Conservation (phyloP, 2,113 vertebrate species). For the Phylloscopus whistleri region DNA sequence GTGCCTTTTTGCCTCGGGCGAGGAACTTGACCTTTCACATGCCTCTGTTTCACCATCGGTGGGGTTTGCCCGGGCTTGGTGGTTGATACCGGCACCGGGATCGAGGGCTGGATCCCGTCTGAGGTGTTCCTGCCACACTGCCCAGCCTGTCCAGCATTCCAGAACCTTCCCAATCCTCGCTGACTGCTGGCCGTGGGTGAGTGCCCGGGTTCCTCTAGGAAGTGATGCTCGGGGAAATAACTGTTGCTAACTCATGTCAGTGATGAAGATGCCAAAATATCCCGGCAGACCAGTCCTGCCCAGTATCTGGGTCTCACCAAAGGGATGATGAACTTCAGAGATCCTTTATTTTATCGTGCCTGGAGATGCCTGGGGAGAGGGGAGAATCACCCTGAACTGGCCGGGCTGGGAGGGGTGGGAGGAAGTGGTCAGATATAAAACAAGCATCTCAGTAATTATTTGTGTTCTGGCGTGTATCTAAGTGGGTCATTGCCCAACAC, state of each 20-base stretch:
- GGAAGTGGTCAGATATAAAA: conserved; percentile 40
- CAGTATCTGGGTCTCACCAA: conserved; percentile 14
- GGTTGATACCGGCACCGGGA: not conserved
- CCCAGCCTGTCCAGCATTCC: not conserved
- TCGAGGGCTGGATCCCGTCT: not conserved
- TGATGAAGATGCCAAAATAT: conserved; percentile 19
- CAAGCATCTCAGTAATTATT: conserved; percentile 30
- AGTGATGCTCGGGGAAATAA: conserved; percentile 15
- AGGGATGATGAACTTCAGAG: not conserved
- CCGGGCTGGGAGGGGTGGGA: not conserved
- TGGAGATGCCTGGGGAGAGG: not conserved
- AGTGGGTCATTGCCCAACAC: conserved; percentile 34
- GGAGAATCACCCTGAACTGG: not conserved
- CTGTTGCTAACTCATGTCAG: not conserved
- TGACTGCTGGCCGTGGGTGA: not conserved
- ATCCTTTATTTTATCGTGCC: not conserved
- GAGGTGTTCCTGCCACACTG: not conserved
- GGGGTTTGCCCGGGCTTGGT: not conserved
- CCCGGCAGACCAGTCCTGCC: conserved; percentile 26
- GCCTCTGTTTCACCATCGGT: not conserved
- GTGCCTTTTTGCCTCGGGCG: not conserved
- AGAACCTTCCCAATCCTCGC: not conserved
- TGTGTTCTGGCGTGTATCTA: not conserved
- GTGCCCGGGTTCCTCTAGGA: not conserved
- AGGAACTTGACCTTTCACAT: not conserved